A percentile compares a stretch with the other conserved stretches of the same genome.
Evolutionary conservation across 2,888 invertebrate genomes (phyloP).

Genomic region (Drosophila basisetae): DNA sequence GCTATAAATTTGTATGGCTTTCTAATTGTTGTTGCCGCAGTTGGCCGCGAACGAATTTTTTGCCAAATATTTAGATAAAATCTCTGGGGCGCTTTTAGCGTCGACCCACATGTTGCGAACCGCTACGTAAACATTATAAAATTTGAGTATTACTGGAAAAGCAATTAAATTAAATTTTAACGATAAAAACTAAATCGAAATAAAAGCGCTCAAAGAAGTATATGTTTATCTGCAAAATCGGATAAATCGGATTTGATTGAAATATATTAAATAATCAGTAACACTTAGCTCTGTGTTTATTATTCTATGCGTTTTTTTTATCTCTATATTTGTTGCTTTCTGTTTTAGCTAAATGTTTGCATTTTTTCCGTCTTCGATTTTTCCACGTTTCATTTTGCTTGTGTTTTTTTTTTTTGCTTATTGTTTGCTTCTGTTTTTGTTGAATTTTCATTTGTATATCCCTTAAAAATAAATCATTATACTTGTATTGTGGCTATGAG

Average conservation of each 20-base stretch:
- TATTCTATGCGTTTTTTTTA: not conserved
- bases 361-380: not conserved
- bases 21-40: constrained; percentile 61
- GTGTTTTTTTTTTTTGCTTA: not conserved
- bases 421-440: not conserved
- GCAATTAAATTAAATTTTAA: constrained; percentile 35
- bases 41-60: constrained; percentile 31
- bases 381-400: not conserved
- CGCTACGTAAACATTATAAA: constrained; percentile 39
- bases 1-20: constrained; percentile 62
- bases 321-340: not conserved
- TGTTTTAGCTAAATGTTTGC: not conserved
- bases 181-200: constrained; percentile 1
- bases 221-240: constrained; percentile 29
- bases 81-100: constrained; percentile 26
- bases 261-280: not conserved
- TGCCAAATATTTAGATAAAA: constrained; percentile 42
- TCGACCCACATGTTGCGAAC: constrained; percentile 22
- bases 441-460: not conserved
- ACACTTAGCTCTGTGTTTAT: not conserved
- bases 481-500: too few relatives aligned
- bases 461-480: not conserved
- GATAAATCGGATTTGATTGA: constrained; percentile 5
- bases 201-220: constrained; percentile 19
- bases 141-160: constrained; percentile 40